These are phyloP conservation scores for Apeira syringaria DNA, from an alignment of 2,888 invertebrate genomes.

Conservation along the genomic window DNA sequence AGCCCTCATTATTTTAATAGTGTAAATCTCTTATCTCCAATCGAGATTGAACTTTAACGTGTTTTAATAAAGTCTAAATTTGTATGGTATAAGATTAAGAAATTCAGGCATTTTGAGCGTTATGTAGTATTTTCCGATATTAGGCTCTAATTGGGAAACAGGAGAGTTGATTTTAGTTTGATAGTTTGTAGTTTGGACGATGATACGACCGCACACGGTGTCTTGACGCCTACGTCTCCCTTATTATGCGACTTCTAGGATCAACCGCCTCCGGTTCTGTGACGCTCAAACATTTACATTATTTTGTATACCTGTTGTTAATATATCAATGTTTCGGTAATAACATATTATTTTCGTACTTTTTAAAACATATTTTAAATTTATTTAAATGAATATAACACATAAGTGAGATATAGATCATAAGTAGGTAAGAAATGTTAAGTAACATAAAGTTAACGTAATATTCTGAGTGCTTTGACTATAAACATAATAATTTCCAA, in stretches of 20 bases:
- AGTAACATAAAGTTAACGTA: too few relatives aligned
- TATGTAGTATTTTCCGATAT: slow-evolving; percentile 12
- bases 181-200: slow-evolving; percentile 45
- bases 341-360: too few relatives aligned
- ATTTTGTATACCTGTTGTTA: not conserved
- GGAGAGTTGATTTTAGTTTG: slow-evolving; percentile 21
- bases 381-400: too few relatives aligned
- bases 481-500: too few relatives aligned
- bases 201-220: slow-evolving; percentile 64
- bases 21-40: slow-evolving; percentile 48
- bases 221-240: slow-evolving; percentile 63
- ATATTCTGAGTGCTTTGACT: too few relatives aligned
- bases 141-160: slow-evolving; percentile 16
- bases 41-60: slow-evolving; percentile 38
- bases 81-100: slow-evolving; percentile 11
- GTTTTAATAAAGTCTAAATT: slow-evolving; percentile 34
- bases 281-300: slow-evolving; percentile 1
- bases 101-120: slow-evolving; percentile 25
- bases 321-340: too few relatives aligned
- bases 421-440: too few relatives aligned
- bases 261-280: slow-evolving; percentile 24
- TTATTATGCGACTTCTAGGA: slow-evolving; percentile 56
- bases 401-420: too few relatives aligned
- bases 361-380: too few relatives aligned
- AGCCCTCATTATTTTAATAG: slow-evolving; percentile 78